phyloP scores from a whole-genome alignment of 2,113 vertebrate species.

The Rana temporaria region DNA sequence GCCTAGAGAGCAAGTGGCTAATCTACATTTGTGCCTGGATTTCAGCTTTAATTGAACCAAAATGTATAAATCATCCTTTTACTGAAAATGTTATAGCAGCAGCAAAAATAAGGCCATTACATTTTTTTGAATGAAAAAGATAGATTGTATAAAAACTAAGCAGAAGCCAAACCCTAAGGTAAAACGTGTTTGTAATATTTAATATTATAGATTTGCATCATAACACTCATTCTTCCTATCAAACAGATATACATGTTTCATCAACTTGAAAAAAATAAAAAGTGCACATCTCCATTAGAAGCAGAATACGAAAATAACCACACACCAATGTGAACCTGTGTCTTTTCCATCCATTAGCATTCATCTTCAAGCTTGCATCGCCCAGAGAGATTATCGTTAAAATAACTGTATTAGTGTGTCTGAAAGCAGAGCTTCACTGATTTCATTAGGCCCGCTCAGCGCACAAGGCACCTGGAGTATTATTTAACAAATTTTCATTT shows the following conservation, averaged over 20 bases:
- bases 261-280: neutral
- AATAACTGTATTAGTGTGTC: slow-evolving; percentile 48
- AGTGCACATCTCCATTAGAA: neutral
- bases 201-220: neutral
- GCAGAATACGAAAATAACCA: neutral
- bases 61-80: too few relatives aligned
- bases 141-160: too few relatives aligned
- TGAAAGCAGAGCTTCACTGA: slow-evolving; percentile 44
- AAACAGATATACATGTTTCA: slow-evolving; percentile 1
- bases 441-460: slow-evolving; percentile 52
- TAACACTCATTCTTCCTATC: neutral
- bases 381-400: slow-evolving; percentile 40
- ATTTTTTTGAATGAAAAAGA: too few relatives aligned
- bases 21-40: too few relatives aligned
- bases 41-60: too few relatives aligned
- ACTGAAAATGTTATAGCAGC: too few relatives aligned
- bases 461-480: slow-evolving; percentile 61
- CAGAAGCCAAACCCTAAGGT: too few relatives aligned
- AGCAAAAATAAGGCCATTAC: too few relatives aligned
- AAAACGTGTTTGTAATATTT: too few relatives aligned
- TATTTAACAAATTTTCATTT: slow-evolving; percentile 63
- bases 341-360: slow-evolving; percentile 30
- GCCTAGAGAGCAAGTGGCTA: too few relatives aligned
- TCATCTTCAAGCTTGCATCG: slow-evolving; percentile 19
- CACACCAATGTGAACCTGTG: neutral